These are phyloP conservation scores for Acanthococcus lagerstroemiae DNA, from an alignment of 2,888 invertebrate species.

Conservation along the genomic window DNA sequence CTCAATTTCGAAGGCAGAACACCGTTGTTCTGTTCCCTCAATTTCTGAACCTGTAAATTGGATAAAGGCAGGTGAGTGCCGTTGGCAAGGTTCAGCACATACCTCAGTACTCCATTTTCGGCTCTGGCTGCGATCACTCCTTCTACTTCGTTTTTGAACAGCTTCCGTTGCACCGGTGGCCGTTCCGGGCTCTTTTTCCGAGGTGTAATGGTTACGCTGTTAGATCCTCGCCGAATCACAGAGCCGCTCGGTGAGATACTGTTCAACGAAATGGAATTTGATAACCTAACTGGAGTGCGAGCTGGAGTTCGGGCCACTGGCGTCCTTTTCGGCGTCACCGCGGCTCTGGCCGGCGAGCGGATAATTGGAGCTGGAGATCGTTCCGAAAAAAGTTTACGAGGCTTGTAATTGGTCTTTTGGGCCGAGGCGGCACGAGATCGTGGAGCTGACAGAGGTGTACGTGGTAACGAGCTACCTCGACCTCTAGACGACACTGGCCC, in stretches of 20 bases:
- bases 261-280: not conserved
- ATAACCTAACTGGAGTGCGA: not conserved
- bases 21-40: constrained; percentile 10
- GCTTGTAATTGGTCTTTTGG: not conserved
- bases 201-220: constrained; percentile 22
- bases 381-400: not conserved
- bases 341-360: not conserved
- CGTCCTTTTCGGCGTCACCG: not conserved
- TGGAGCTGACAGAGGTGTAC: not conserved
- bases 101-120: not conserved
- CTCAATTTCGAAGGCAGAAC: constrained; percentile 3
- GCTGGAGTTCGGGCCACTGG: not conserved
- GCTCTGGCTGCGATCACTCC: not conserved
- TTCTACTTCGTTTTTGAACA: constrained; percentile 25
- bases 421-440: not conserved
- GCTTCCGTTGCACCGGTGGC: constrained; percentile 6
- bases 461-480: not conserved
- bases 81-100: constrained; percentile 16
- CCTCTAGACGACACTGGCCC: not conserved
- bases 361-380: not conserved
- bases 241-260: constrained; percentile 7
- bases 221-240: constrained; percentile 5
- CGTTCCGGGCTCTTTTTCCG: not conserved
- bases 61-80: constrained; percentile 4
- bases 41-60: constrained; percentile 1